These are phyloP conservation scores for Dynastes maya DNA, from an alignment of 2,888 invertebrate genomes.

Conservation along the genomic window DNA sequence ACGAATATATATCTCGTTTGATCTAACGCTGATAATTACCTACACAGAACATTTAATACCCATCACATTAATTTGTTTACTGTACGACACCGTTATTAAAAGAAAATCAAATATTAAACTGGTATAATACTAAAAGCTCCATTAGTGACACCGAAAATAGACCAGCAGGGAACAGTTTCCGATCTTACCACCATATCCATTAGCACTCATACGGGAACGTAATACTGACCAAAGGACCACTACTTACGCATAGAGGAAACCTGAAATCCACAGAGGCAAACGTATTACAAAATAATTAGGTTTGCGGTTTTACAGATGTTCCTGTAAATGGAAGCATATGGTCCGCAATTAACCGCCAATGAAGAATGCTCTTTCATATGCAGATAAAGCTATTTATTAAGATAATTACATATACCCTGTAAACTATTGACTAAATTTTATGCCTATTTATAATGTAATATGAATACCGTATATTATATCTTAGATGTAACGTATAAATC, in stretches of 20 bases:
- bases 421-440: slow-evolving; percentile 9
- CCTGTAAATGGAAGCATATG: slow-evolving; percentile 46
- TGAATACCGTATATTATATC: no score
- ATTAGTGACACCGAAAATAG: slow-evolving; percentile 40
- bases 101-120: slow-evolving; percentile 33
- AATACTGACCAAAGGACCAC: slow-evolving; percentile 57
- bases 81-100: background rate
- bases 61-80: background rate
- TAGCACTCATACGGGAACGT: slow-evolving; percentile 56
- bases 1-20: no score
- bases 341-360: slow-evolving; percentile 43
- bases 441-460: no score
- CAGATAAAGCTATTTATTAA: slow-evolving; percentile 35
- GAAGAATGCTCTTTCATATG: slow-evolving; percentile 40
- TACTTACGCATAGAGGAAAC: slow-evolving; percentile 54
- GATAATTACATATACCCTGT: slow-evolving; percentile 12
- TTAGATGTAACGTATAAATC: no score
- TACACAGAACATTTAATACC: background rate
- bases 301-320: slow-evolving; percentile 53
- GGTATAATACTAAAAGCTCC: slow-evolving; percentile 38
- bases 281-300: slow-evolving; percentile 54
- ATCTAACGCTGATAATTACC: background rate
- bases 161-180: slow-evolving; percentile 37
- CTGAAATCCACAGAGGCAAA: slow-evolving; percentile 44
- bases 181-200: slow-evolving; percentile 56